Evolutionary conservation across 2,797 vertebrate genomes (phyloP).

Genomic region (Rhinella marina): DNA sequence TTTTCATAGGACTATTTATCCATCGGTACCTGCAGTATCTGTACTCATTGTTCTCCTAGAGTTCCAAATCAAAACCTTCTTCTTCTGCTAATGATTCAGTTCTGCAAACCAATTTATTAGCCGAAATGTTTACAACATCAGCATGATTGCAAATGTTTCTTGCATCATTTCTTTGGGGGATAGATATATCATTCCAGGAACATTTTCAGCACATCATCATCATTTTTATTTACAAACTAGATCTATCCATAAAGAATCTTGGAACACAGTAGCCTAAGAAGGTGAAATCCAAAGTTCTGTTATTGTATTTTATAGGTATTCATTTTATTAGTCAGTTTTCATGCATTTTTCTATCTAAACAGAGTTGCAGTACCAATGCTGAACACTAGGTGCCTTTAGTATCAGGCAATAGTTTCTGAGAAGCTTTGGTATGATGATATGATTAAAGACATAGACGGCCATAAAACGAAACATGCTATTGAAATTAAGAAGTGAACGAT

Average conservation of each 20-base stretch:
- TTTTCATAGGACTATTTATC: too few relatives aligned
- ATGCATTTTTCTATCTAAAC: background rate
- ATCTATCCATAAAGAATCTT: background rate
- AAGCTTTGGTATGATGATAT: background rate
- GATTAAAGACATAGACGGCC: background rate
- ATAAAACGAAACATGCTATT: conserved; percentile 15
- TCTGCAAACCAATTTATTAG: background rate
- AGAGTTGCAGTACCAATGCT: background rate
- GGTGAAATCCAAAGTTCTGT: background rate
- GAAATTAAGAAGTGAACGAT: conserved; percentile 20
- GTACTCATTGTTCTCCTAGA: background rate
- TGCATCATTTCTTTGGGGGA: background rate
- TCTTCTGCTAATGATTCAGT: background rate
- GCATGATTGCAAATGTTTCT: background rate
- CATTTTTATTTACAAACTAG: background rate
- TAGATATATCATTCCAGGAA: background rate
- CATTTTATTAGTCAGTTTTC: background rate
- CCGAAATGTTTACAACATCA: background rate
- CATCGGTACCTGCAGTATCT: background rate
- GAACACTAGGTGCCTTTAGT: background rate
- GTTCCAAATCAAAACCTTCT: background rate
- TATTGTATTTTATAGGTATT: background rate
- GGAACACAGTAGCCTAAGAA: background rate
- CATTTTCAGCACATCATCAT: background rate
- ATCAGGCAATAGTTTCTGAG: too few relatives aligned